Evolutionary conservation across 2,888 invertebrate species (phyloP).

Genomic region (Resseliella maxima): DNA sequence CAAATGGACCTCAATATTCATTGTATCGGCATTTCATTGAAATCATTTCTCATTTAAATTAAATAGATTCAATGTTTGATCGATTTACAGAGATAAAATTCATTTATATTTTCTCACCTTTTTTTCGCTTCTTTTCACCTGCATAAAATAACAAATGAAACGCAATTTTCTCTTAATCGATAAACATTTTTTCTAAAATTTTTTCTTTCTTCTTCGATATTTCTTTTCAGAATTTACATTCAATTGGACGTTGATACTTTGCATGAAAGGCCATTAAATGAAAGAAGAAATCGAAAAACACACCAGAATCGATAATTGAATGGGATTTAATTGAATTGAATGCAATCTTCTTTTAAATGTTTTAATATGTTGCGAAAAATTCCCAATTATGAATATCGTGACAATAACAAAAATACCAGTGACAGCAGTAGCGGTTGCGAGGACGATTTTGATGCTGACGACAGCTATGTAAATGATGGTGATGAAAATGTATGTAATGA

Average conservation of each 20-base stretch:
- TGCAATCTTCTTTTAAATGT: not conserved
- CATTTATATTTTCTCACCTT: conserved; percentile 12
- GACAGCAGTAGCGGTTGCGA: conserved; percentile 37
- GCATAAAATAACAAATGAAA: conserved; percentile 11
- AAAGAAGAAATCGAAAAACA: not conserved
- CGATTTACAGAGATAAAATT: conserved; percentile 39
- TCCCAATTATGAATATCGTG: conserved; percentile 44
- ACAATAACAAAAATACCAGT: conserved; percentile 44
- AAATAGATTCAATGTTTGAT: conserved; percentile 46
- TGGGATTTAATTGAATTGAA: conserved; percentile 30
- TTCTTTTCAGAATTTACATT: conserved; percentile 20
- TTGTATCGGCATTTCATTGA: conserved; percentile 16
- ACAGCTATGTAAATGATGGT: conserved; percentile 28
- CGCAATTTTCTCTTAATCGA: conserved; percentile 34
- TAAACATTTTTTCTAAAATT: conserved; percentile 35
- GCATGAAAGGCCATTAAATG: not conserved
- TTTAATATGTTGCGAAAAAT: conserved; percentile 49
- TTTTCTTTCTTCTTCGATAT: not conserved
- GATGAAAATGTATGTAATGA: not conserved
- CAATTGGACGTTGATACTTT: not conserved
- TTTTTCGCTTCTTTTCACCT: not conserved
- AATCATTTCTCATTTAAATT: conserved; percentile 53
- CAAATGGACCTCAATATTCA: conserved; percentile 28
- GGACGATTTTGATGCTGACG: conserved; percentile 38
- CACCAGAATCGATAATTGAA: not conserved